Evolutionary conservation across 1,140 invertebrate species (phyloP).

Genomic region (Kradibia gibbosae): DNA sequence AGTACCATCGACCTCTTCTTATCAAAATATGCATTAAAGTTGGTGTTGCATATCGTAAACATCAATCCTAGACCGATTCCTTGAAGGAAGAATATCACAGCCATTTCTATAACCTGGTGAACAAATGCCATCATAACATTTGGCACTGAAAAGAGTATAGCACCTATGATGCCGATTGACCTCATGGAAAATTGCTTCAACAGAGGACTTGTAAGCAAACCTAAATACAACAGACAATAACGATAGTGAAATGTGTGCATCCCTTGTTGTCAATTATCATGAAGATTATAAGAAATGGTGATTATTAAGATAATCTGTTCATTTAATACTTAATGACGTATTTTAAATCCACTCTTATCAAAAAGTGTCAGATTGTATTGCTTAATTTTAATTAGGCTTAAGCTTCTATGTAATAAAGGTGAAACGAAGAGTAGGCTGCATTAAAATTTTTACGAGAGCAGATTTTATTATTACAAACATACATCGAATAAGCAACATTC

Average conservation of each 20-base stretch:
- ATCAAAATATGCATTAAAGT: constrained; percentile 70
- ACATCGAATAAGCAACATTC: too few species aligned
- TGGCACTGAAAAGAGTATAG: constrained; percentile 63
- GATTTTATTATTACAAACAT: too few species aligned
- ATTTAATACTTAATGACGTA: too few species aligned
- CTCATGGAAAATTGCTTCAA: constrained; percentile 65
- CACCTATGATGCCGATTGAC: constrained; percentile 60
- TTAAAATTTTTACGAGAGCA: too few species aligned
- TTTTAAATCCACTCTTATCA: too few species aligned
- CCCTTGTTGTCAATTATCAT: not conserved
- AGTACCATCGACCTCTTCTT: constrained; percentile 66
- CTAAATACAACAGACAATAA: constrained; percentile 54
- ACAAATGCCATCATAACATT: constrained; percentile 62
- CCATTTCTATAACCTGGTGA: constrained; percentile 63
- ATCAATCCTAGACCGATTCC: constrained; percentile 67
- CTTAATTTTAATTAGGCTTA: too few species aligned
- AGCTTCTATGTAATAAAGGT: too few species aligned
- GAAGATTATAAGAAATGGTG: not conserved
- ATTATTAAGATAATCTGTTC: not conserved
- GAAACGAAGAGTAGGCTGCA: too few species aligned
- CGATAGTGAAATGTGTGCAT: not conserved
- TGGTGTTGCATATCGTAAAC: constrained; percentile 67
- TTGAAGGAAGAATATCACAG: constrained; percentile 63
- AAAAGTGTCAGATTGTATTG: too few species aligned
- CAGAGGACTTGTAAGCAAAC: constrained; percentile 63